A percentile compares a stretch with the other conserved stretches of the same genome.
Conservation (phyloP, 2,113 vertebrate genomes). For the Corvus moneduloides region DNA sequence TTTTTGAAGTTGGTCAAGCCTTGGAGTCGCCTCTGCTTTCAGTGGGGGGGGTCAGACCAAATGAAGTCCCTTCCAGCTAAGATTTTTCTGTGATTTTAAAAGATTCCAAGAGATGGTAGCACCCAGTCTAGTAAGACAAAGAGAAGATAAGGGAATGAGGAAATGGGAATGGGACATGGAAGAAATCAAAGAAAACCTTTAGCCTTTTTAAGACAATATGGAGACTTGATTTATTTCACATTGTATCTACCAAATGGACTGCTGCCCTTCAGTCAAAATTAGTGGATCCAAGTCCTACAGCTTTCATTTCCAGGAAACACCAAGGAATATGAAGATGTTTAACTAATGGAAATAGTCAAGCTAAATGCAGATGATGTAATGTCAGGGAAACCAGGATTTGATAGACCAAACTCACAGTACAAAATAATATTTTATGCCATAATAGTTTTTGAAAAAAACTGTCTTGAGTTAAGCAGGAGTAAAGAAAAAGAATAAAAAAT, state of each 20-base stretch:
- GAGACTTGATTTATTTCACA: background rate
- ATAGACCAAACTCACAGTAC: background rate
- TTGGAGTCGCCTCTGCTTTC: background rate
- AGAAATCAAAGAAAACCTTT: background rate
- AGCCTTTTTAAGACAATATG: background rate
- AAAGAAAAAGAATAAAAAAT: background rate
- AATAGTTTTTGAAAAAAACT: background rate
- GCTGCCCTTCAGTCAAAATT: background rate
- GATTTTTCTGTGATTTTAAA: background rate
- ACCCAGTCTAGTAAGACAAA: background rate
- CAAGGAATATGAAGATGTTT: background rate
- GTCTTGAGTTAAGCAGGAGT: background rate
- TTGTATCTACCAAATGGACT: background rate
- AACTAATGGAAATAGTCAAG: background rate
- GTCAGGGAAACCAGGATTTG: background rate
- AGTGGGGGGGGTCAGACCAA: background rate
- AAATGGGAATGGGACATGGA: background rate
- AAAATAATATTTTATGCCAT: background rate
- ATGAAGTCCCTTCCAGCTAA: background rate
- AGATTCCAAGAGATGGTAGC: background rate
- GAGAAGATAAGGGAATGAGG: background rate
- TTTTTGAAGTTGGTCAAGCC: background rate
- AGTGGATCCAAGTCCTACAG: background rate
- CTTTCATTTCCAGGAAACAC: background rate
- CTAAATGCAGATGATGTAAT: background rate